Percentiles rank a stretch among this genome's conserved stretches.
Conservation (phyloP, 2,888 invertebrate genomes). For the Lamellibrachia columna region DNA sequence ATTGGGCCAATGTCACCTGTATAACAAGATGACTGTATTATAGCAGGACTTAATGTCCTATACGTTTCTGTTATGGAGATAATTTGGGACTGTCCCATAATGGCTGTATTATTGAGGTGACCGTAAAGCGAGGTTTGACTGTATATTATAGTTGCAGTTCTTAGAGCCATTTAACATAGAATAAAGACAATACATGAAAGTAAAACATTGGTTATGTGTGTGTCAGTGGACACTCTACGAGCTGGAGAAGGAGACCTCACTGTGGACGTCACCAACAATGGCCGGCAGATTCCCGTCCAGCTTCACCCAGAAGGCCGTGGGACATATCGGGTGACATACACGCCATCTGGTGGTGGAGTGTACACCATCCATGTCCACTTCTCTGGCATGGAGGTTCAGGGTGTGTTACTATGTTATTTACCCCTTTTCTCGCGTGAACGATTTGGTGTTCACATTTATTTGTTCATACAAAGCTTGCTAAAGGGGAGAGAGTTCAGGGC, state of each 20-base stretch:
- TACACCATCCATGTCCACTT: slow-evolving; percentile 90
- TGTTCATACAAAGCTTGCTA: no score
- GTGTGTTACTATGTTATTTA: slow-evolving; percentile 54
- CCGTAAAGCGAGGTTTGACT: no score
- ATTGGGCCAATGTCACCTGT: no score
- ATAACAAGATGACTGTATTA: no score
- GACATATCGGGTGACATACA: slow-evolving; percentile 69
- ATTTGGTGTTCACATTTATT: no score
- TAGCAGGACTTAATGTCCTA: no score
- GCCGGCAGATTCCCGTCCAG: slow-evolving; percentile 75
- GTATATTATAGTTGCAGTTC: no score
- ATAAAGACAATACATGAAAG: neutral
- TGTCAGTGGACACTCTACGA: slow-evolving; percentile 78
- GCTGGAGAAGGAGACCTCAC: slow-evolving; percentile 89
- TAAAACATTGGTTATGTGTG: slow-evolving; percentile 55
- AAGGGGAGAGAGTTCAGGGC: no score
- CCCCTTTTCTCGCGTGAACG: neutral
- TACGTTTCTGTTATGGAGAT: neutral
- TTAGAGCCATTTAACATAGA: neutral
- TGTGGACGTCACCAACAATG: slow-evolving; percentile 83
- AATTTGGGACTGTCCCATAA: no score
- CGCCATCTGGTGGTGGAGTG: slow-evolving; percentile 71
- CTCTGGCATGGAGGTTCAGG: slow-evolving; percentile 89
- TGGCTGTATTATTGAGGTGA: no score
- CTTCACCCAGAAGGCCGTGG: slow-evolving; percentile 76